phyloP scores from a whole-genome alignment of 2,113 vertebrate genomes.

The Raja brachyura region DNA sequence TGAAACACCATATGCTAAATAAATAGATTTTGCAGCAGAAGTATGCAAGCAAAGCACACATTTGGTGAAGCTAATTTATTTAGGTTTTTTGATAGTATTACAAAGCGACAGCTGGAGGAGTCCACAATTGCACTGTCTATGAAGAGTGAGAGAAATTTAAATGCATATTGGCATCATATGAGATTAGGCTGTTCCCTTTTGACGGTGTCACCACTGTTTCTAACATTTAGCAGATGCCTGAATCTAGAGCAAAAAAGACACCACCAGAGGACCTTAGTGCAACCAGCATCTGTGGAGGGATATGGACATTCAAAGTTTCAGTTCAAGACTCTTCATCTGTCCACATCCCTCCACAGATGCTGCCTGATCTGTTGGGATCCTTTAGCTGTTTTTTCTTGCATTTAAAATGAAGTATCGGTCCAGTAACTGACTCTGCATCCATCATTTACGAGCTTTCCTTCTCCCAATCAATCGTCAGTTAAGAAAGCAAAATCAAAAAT shows the following conservation, averaged over 20 bases:
- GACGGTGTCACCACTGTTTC: neutral
- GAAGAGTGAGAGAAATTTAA: neutral
- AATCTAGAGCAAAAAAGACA: too few species aligned
- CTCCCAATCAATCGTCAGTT: neutral
- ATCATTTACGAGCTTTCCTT: neutral
- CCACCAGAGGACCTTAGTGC: too few species aligned
- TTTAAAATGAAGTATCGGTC: neutral
- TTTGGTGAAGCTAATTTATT: neutral
- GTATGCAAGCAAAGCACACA: neutral
- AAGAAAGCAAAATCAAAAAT: neutral
- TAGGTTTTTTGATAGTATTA: neutral
- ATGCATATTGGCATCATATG: neutral
- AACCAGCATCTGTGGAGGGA: too few species aligned
- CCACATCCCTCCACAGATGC: too few species aligned
- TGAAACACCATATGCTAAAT: neutral
- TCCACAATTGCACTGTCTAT: neutral
- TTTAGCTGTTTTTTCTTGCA: too few species aligned
- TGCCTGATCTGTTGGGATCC: too few species aligned
- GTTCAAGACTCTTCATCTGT: too few species aligned
- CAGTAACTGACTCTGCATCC: neutral
- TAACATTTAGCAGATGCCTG: neutral
- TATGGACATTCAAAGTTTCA: too few species aligned
- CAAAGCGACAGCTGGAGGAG: neutral
- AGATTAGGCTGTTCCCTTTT: neutral
- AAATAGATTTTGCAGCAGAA: neutral